Conservation (phyloP, 2,797 vertebrate genomes). For the Cygnus olor region DNA sequence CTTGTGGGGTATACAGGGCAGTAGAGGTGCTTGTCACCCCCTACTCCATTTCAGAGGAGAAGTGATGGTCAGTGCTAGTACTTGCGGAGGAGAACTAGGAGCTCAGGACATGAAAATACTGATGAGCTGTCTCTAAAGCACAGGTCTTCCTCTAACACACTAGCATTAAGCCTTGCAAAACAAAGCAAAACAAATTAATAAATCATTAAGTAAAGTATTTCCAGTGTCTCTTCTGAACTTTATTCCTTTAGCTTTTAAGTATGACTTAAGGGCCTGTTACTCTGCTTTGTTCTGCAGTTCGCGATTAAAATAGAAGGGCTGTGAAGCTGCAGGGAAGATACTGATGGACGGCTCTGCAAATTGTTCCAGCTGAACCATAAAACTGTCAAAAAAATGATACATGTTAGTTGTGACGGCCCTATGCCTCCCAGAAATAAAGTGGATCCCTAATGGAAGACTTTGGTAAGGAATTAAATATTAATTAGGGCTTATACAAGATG, state of each 20-base stretch:
- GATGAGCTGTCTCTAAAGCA: neutral
- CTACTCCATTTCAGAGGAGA: neutral
- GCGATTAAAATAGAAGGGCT: conserved; percentile 66
- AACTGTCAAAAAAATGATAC: conserved; percentile 77
- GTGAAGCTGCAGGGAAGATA: conserved; percentile 30
- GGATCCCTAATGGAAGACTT: conserved; percentile 65
- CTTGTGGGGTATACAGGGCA: neutral
- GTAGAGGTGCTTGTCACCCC: neutral
- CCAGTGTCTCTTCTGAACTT: neutral
- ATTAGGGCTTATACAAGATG: conserved; percentile 41
- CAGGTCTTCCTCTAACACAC: neutral
- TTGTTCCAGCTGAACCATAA: conserved; percentile 76
- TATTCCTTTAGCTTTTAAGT: conserved; percentile 6
- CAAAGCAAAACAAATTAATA: neutral
- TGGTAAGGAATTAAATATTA: conserved; percentile 67
- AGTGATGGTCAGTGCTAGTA: neutral
- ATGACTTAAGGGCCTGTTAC: conserved; percentile 33
- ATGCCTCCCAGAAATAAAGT: conserved; percentile 68
- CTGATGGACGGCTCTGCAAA: conserved; percentile 74
- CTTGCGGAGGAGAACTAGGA: neutral
- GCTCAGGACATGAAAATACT: neutral
- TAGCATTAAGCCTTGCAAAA: neutral
- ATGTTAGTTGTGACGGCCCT: conserved; percentile 42
- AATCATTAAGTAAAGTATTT: conserved; percentile 5
- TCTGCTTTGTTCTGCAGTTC: neutral